Evolutionary conservation across 2,113 vertebrate species (phyloP), one percentile per base, ranked within the genome.

Genomic region (Cephalopholis sonnerati): DNA sequence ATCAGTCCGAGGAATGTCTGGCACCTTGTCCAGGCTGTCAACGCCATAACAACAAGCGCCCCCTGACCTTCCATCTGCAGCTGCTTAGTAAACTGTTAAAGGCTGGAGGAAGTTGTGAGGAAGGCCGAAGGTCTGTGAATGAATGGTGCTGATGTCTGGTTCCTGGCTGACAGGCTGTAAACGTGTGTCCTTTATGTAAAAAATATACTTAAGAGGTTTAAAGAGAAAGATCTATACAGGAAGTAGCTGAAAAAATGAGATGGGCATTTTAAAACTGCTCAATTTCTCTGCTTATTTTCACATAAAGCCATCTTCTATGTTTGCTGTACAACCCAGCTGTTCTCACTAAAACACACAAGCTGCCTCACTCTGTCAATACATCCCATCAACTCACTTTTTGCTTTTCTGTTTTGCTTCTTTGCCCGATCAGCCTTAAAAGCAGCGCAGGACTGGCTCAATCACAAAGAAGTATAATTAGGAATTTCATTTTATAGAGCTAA

Each of bases 1-100:
- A 84, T 90, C 78, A 70, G 81, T 69, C 4, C 32, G 59, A 90
- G 88, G 81, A 91, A 90, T 89, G 89, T 64, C 63, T 77, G 87
- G 87, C 77, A 90, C 75, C 85, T 83, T 67, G 63, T 79, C 59
- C 48, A 29, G 63, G 72, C 77, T 70, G 83, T 91, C 89, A 83
- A 80, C 82, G 81, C 65, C 63, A 64, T 44, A 90, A 69, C 87
- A 87, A 29, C 71, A 13, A 1, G 70, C 57, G 17, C 24, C 79
- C 77, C n/a, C 66, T 89, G 86, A 89, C 81, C 89, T 77, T 63
- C 69, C 83, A 84, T 89, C 85, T 91, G 87, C 87, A 85, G 92
- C 88, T 90, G 85, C 69, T 72, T 15, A 8, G 55, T 65, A 50
- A 85, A 75, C 80, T 24, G 46, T 48, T 51, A 12, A 48, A 65